Conservation (phyloP, 64 coral and sea anemone genomes). For the Trachythela sp. region DNA sequence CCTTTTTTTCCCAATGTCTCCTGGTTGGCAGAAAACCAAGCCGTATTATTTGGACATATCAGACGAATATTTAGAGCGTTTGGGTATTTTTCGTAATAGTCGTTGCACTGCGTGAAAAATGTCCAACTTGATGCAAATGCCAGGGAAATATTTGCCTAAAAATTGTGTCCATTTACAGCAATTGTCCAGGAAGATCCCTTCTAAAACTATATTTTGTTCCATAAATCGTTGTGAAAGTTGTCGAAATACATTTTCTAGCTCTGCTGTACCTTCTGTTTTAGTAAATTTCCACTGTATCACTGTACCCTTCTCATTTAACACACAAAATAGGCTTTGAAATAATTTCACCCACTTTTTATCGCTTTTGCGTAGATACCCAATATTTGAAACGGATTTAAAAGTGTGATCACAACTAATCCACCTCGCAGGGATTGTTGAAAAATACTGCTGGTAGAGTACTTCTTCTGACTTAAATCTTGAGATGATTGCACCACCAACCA, state of each 20-base stretch:
- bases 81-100: neutral
- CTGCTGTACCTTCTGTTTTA: neutral
- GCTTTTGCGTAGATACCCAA: too few relatives aligned
- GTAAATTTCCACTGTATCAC: slow-evolving; percentile 4
- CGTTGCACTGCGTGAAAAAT: slow-evolving; percentile 10
- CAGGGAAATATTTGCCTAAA: neutral
- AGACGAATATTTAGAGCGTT: neutral
- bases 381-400: too few relatives aligned
- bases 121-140: neutral
- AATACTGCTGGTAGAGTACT: too few relatives aligned
- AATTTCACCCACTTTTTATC: too few relatives aligned
- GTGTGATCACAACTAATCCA: too few relatives aligned
- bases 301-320: slow-evolving; percentile 9
- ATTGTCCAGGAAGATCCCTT: neutral
- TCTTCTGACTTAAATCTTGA: too few relatives aligned
- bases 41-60: neutral
- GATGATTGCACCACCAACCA: too few relatives aligned
- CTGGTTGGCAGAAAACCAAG: neutral
- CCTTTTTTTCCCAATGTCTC: neutral
- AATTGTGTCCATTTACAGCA: neutral
- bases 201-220: too few relatives aligned
- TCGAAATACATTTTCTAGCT: neutral
- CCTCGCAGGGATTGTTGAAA: too few relatives aligned
- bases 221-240: too few relatives aligned
- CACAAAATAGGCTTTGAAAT: too few relatives aligned